Evolutionary conservation across 2,888 invertebrate genomes (phyloP).

Genomic region (Drosophila aldrichi): DNA sequence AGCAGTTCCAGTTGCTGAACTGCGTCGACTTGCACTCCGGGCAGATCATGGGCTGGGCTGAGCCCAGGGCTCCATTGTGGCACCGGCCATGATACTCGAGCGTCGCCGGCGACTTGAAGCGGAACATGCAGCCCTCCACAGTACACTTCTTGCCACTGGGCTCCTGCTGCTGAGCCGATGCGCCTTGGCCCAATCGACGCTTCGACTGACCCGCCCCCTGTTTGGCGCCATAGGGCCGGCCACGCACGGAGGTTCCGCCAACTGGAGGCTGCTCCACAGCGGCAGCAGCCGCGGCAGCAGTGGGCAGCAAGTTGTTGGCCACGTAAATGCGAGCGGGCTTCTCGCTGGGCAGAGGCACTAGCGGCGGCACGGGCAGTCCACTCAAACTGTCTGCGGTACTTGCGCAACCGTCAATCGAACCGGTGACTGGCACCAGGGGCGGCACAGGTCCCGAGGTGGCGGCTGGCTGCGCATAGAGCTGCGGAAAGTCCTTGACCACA

Average conservation of each 20-base stretch:
- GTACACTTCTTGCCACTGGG: conserved; percentile 78
- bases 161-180: conserved; percentile 48
- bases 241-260: conserved; percentile 81
- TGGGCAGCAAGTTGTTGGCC: conserved; percentile 82
- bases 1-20: conserved; percentile 87
- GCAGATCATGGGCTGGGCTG: conserved; percentile 86
- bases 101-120: conserved; percentile 81
- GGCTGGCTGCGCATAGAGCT: conserved; percentile 37
- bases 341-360: conserved; percentile 59
- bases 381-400: conserved; percentile 15
- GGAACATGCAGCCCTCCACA: conserved; percentile 82
- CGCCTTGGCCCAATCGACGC: conserved; percentile 57
- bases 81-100: conserved; percentile 83
- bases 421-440: conserved; percentile 70
- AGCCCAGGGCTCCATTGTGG: conserved; percentile 67
- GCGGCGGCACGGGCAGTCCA: conserved; percentile 57
- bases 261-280: conserved; percentile 53
- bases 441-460: conserved; percentile 48
- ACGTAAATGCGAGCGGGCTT: conserved; percentile 84
- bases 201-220: conserved; percentile 73
- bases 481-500: conserved; percentile 62
- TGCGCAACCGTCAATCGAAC: conserved; percentile 1
- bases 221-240: conserved; percentile 84
- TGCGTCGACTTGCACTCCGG: conserved; percentile 88
- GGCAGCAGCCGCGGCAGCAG: not conserved